These are phyloP conservation scores for Toxostoma redivivum DNA, from an alignment of 2,113 vertebrate species.

Conservation along the genomic window DNA sequence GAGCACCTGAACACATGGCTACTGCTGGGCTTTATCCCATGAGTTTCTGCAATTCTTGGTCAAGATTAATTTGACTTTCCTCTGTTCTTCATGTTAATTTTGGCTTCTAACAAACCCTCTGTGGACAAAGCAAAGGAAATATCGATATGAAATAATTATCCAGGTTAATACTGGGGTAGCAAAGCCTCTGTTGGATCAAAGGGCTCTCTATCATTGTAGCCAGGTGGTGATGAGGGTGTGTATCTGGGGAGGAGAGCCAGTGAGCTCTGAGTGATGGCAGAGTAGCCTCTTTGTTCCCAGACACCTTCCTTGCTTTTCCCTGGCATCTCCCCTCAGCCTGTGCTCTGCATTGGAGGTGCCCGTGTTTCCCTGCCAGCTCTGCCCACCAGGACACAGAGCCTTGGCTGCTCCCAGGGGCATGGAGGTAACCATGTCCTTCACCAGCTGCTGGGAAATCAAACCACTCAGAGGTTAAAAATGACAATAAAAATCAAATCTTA, in stretches of 20 bases:
- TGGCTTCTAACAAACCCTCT: neutral
- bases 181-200: neutral
- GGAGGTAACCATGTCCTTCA: neutral
- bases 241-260: rapidly evolving
- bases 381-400: rapidly evolving
- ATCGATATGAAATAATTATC: neutral
- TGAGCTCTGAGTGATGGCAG: neutral
- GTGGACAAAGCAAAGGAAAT: neutral
- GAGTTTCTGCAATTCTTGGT: neutral
- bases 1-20: neutral
- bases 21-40: neutral
- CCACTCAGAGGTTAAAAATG: neutral
- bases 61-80: neutral
- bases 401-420: neutral
- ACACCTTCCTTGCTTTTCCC: neutral
- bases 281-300: neutral
- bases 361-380: neutral
- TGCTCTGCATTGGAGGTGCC: neutral
- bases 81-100: neutral
- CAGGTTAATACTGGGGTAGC: neutral
- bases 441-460: neutral
- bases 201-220: rapidly evolving
- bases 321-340: rapidly evolving
- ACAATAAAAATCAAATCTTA: neutral
- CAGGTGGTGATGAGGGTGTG: rapidly evolving